Evolutionary conservation across 2,888 invertebrate genomes (phyloP), one percentile per base, ranked within the genome.

Genomic region (Scaptomyza tumidula): DNA sequence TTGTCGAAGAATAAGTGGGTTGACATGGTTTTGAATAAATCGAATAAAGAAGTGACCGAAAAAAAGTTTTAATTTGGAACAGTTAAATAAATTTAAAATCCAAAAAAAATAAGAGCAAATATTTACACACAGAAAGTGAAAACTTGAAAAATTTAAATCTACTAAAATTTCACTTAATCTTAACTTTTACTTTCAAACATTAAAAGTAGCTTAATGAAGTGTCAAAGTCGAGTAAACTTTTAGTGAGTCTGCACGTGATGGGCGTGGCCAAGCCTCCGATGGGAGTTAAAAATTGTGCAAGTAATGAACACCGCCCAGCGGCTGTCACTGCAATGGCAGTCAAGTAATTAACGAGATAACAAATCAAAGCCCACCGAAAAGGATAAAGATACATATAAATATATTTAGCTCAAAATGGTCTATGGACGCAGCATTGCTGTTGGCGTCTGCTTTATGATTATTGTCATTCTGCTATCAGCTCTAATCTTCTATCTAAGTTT

Each of bases 401-500:
- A 66, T 35, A 57, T 37, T 48, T 13, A 9, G 14, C 19, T 29
- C 53, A 71, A 71, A 56, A 91, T 91, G 91, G 90, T 91, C 58
- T 91, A 91, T 75, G 89, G 90, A 69, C 80, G 91, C 19, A 92
- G 91, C 71, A 91, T 92, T 55, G 83, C 90, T 19, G 91, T 91
- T 75, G 92, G 92, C 73, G 80, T 89, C 59, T 77, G 89, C 67
- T 85, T 92, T 74, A 72, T 92, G 68, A 71, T 83, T 64, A 75
- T 90, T 64, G 83, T 92, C 62, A 66, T 91, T 62, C 58, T 90
- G 37, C 76, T 92, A 58, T 90, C 92, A 50, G 90, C 79, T 35
- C 57, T 91, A 49, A 91, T 91, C 66, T 92, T 90, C 71, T 92
- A 91, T 73, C 79, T 91, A 50, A 92, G 92, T 78, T 76, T 91